These are phyloP conservation scores for Daboia siamensis DNA, from an alignment of 2,113 vertebrate species.

Conservation along the genomic window DNA sequence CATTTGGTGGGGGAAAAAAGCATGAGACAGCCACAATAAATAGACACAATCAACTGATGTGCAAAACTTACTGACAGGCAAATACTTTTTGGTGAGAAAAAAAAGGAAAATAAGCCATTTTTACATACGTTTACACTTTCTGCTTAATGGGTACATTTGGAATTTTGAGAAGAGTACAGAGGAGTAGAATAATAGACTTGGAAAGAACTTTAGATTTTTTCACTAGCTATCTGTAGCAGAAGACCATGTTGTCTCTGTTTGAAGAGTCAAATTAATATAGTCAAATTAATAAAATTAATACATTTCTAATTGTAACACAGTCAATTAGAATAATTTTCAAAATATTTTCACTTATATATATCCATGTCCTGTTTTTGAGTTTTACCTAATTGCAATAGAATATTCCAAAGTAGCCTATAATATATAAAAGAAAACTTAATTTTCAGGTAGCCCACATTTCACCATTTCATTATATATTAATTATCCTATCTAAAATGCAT, in stretches of 20 bases:
- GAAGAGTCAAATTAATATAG: not conserved
- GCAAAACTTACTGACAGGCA: not conserved
- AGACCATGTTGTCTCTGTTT: not conserved
- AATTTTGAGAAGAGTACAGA: not conserved
- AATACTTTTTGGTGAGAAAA: not conserved
- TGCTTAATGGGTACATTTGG: not conserved
- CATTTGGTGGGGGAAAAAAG: not conserved
- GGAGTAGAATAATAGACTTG: not conserved
- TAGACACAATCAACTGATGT: not conserved
- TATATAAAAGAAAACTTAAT: too few relatives aligned
- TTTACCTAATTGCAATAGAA: too few relatives aligned
- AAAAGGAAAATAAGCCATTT: not conserved
- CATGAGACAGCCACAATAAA: not conserved
- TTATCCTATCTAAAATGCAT: too few relatives aligned
- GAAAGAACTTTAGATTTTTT: not conserved
- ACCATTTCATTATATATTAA: too few relatives aligned
- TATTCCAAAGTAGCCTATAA: too few relatives aligned
- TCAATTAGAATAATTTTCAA: too few relatives aligned
- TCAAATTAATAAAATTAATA: too few relatives aligned
- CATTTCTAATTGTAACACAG: too few relatives aligned
- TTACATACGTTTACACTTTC: not conserved
- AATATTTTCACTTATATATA: too few relatives aligned
- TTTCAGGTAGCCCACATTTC: too few relatives aligned
- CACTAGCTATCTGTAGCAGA: not conserved
- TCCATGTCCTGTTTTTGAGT: too few relatives aligned